A percentile compares a stretch with the other conserved stretches of the same genome.
Evolutionary conservation across 2,888 invertebrate genomes (phyloP).

Genomic region (Apamea monoglypha): DNA sequence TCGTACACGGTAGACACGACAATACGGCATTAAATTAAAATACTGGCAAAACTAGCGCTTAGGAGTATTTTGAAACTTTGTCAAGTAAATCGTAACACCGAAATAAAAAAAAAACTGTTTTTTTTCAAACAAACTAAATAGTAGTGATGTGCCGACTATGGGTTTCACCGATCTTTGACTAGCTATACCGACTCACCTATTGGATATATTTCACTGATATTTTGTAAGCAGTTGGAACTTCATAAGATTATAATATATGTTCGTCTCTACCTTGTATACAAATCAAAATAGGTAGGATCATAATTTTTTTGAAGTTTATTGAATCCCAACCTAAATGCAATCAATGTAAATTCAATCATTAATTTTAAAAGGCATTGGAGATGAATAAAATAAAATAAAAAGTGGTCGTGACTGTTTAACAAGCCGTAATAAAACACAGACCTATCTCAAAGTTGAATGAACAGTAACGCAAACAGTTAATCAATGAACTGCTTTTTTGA

Average conservation of each 20-base stretch:
- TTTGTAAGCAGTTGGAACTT: background rate
- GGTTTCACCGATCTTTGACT: background rate
- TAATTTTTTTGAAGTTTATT: background rate
- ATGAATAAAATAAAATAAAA: background rate
- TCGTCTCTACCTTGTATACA: background rate
- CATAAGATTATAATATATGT: background rate
- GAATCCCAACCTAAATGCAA: no score
- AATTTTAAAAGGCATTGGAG: background rate
- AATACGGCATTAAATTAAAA: no score
- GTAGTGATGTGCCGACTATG: no score
- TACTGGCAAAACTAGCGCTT: no score
- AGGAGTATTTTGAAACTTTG: no score
- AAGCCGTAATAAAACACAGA: slow-evolving; percentile 5
- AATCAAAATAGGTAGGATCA: background rate
- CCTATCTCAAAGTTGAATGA: slow-evolving; percentile 6
- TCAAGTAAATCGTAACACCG: no score
- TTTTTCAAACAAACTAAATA: background rate
- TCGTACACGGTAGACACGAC: no score
- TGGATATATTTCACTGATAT: background rate
- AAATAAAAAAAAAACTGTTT: no score
- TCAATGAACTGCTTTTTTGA: slow-evolving; percentile 27
- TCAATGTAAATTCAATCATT: no score
- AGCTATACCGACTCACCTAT: no score
- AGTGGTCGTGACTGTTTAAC: background rate
- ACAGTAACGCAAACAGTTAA: slow-evolving; percentile 34